phyloP scores from a whole-genome alignment of 2,113 vertebrate genomes.

The Neolamprologus hecqui region DNA sequence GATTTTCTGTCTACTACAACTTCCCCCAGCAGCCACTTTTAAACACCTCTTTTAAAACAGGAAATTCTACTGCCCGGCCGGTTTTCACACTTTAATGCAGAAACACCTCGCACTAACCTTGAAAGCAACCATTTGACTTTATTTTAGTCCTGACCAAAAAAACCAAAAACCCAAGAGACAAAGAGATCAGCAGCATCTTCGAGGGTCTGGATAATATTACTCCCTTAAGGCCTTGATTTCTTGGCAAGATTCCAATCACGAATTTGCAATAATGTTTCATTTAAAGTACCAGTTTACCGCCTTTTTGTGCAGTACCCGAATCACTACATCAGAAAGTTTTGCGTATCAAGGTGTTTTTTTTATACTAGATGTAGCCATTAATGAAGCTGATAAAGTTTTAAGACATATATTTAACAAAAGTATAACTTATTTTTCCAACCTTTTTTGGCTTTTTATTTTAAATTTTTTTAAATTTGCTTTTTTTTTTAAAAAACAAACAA shows the following conservation, averaged over 20 bases:
- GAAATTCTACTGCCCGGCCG: neutral
- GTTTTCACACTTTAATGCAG: neutral
- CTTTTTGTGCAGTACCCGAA: neutral
- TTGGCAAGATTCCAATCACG: neutral
- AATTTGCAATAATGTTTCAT: neutral
- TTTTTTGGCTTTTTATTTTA: neutral
- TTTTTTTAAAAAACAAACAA: fast-evolving
- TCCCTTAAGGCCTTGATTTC: neutral
- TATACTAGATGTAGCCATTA: neutral
- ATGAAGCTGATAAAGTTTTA: neutral
- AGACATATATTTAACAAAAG: neutral
- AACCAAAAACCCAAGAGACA: neutral
- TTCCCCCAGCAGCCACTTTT: neutral
- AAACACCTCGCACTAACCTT: neutral
- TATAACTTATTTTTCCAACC: neutral
- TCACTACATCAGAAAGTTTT: neutral
- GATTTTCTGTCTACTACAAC: conserved; percentile 10
- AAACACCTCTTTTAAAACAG: neutral
- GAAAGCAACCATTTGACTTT: neutral
- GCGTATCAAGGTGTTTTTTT: neutral
- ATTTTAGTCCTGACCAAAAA: neutral
- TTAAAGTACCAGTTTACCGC: neutral
- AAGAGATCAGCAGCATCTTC: neutral
- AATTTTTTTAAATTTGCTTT: neutral
- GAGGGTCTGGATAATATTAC: neutral